Conservation (phyloP, 1,140 invertebrate species). For the Leptinotarsa texana region DNA sequence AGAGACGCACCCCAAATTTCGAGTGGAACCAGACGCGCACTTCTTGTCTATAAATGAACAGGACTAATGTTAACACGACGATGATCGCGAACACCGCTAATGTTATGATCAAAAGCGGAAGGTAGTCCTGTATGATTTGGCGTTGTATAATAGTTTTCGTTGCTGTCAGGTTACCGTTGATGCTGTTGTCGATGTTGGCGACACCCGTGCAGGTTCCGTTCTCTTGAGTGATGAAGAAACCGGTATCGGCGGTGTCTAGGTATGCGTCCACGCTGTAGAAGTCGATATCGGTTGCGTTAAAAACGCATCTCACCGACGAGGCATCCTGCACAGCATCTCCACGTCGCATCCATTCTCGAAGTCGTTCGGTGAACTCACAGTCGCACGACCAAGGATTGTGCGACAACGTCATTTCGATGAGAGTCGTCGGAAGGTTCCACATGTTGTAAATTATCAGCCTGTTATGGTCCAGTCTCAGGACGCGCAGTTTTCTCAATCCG, state of each 20-base stretch:
- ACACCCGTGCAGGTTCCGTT: constrained; percentile 65
- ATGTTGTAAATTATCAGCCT: constrained; percentile 72
- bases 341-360: constrained; percentile 76
- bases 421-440: constrained; percentile 71
- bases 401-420: constrained; percentile 72
- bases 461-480: constrained; percentile 79
- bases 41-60: constrained; percentile 84
- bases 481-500: constrained; percentile 69
- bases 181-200: constrained; percentile 69
- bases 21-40: constrained; percentile 89
- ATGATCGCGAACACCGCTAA: constrained; percentile 72
- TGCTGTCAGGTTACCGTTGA: constrained; percentile 67
- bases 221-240: constrained; percentile 62
- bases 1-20: constrained; percentile 82
- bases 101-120: constrained; percentile 76
- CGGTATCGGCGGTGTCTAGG: constrained; percentile 60
- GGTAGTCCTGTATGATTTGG: constrained; percentile 76
- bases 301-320: constrained; percentile 65
- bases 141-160: constrained; percentile 73
- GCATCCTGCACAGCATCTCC: constrained; percentile 68
- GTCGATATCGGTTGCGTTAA: constrained; percentile 63
- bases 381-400: constrained; percentile 88
- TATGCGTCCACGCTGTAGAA: constrained; percentile 63
- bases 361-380: constrained; percentile 79
- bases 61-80: constrained; percentile 69